Evolutionary conservation across 2,113 vertebrate species (phyloP), one percentile per base, ranked within the genome.

Genomic region (Marmota flaviventris): DNA sequence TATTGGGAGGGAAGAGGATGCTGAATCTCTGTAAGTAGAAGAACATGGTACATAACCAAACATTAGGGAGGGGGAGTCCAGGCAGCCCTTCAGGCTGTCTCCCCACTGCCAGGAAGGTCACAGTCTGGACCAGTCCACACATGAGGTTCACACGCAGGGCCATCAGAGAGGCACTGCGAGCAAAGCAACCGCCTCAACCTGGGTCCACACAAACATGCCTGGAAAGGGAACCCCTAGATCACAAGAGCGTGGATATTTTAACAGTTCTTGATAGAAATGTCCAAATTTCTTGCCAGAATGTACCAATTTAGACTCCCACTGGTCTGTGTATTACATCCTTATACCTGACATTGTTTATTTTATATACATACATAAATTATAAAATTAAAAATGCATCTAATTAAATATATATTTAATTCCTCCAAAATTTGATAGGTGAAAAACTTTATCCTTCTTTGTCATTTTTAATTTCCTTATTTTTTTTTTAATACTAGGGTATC

Each of bases 391-490:
- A 65, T 77, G 34, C 8, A 14, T 45, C 39, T 20, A 10, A 27
- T 32, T 73, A 29, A 56, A 22, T 51, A 27, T 45, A 12, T 14
- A 9, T 29, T n/a, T 82, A 91, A 53, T 85, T 81, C n/a, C 20
- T 82, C 63, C 61, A 85, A 75, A 93, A 86, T 75, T 92, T 86
- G 73, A 32, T 83, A 89, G 34, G 42, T 75, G 4, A 63, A 84
- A 91, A 86, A 1, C 39, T 42, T n/a, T 25, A 45, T 63, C 53
- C 72, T 22, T 63, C 42, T 89, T 87, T 96, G 32, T 83, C 63
- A 94, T 87, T 70, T 45, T 90, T 82, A 34, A 79, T 93, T 58
- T 86, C 25, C 39, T 81, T 81, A 67, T 29, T 73, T 53, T 53
- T 53, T 14, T 83, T 88, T 93, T 77, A 53, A 42, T 34, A 16